These are phyloP conservation scores for Trachurus trachurus DNA, from an alignment of 2,797 vertebrate genomes.

Conservation along the genomic window DNA sequence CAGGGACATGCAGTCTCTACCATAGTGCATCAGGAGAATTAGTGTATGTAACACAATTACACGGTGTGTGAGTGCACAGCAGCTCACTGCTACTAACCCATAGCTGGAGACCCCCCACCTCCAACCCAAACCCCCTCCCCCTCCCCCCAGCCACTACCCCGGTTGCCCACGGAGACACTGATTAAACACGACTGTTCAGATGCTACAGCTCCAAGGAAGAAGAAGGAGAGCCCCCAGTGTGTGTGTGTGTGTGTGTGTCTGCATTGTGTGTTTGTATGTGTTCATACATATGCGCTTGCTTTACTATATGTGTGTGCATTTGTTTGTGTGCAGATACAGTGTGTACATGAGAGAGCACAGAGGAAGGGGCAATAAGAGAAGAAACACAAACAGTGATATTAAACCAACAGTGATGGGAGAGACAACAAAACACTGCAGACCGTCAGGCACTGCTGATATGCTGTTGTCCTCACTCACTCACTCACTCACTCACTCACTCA, in stretches of 20 bases:
- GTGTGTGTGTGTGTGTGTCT: no score
- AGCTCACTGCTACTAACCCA: slow-evolving; percentile 59
- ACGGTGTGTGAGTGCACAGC: slow-evolving; percentile 77
- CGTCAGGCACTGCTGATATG: slow-evolving; percentile 28
- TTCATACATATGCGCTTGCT: slow-evolving; percentile 5
- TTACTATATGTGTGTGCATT: slow-evolving; percentile 5
- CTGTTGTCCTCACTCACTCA: slow-evolving; percentile 26
- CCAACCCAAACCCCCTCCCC: slow-evolving; percentile 24
- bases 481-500: no score
- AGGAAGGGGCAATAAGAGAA: slow-evolving; percentile 16
- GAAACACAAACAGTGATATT: slow-evolving; percentile 22
- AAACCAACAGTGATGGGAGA: slow-evolving; percentile 24
- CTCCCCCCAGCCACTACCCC: slow-evolving; percentile 53
- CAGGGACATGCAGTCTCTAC: slow-evolving; percentile 54
- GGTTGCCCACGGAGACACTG: slow-evolving; percentile 80
- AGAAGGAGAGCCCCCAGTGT: slow-evolving; percentile 53
- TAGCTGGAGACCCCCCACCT: slow-evolving; percentile 67
- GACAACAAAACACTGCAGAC: slow-evolving; percentile 46
- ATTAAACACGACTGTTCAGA: slow-evolving; percentile 83
- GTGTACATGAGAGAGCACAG: neutral
- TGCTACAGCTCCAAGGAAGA: slow-evolving; percentile 75
- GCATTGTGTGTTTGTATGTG: slow-evolving; percentile 20
- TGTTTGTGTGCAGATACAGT: slow-evolving; percentile 9
- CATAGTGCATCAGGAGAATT: slow-evolving; percentile 72
- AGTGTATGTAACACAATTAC: slow-evolving; percentile 83